phyloP scores from a whole-genome alignment of 2,113 vertebrate genomes.

The Spea multiplicata region DNA sequence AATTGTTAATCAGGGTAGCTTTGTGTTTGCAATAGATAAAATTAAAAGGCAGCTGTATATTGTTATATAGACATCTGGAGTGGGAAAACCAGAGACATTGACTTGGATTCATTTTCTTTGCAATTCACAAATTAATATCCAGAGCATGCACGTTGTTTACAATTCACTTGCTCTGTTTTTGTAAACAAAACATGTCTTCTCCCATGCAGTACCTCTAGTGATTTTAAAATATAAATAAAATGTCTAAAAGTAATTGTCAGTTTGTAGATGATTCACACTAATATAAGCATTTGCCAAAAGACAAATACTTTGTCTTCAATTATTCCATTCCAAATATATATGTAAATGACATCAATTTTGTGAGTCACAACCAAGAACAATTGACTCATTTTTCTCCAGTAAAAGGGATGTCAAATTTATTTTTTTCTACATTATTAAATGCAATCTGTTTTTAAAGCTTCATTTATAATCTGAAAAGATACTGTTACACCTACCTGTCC shows the following conservation, averaged over 20 bases:
- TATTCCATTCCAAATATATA: constrained; percentile 36
- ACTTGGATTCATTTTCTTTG: constrained; percentile 40
- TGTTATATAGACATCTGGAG: constrained; percentile 45
- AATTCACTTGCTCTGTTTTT: constrained; percentile 34
- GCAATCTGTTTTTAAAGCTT: constrained; percentile 34
- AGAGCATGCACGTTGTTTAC: constrained; percentile 30
- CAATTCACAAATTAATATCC: constrained; percentile 43
- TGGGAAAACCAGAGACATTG: constrained; percentile 36
- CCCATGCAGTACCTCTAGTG: constrained; percentile 22
- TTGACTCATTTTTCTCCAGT: constrained; percentile 39
- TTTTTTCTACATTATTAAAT: constrained; percentile 41
- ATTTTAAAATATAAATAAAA: constrained; percentile 35
- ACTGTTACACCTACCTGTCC: too few species aligned
- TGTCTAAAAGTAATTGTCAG: constrained; percentile 34
- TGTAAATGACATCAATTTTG: constrained; percentile 41
- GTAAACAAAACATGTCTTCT: constrained; percentile 31
- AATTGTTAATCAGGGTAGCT: constrained; percentile 34
- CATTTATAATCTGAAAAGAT: constrained; percentile 27
- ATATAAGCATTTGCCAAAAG: constrained; percentile 29
- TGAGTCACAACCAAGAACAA: constrained; percentile 41
- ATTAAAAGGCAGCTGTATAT: constrained; percentile 43
- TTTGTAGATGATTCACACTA: constrained; percentile 41
- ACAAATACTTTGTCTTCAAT: constrained; percentile 36
- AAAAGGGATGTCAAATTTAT: constrained; percentile 35
- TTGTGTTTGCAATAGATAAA: constrained; percentile 40